Base-by-base conservation (phyloP, 2,797 vertebrate species). In the Lycodopsis pacificus region DNA sequence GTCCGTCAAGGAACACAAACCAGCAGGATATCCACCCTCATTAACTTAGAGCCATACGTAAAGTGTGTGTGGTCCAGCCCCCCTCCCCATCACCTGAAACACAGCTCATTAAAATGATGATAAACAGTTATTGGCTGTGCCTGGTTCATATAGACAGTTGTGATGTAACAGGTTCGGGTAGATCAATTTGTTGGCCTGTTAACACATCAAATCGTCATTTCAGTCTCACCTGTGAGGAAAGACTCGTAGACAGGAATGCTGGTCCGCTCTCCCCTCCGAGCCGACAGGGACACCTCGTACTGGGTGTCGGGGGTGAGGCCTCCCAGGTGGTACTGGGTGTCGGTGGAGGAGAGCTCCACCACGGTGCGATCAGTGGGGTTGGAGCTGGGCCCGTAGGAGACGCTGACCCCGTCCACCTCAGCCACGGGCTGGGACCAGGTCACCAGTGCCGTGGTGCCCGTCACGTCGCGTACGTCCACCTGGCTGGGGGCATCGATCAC, bases 351-450 rank as follows among this genome's bases (percentile, higher is more conserved):
- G 79, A 99, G 95, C 9, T 97, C 94, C 0, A 99, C 91, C 51
- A 94, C 93, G 1, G 91, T 96, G 71, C 93, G 96, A 85, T 97
- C 96, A 0, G 93, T 90, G 0, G 96, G 96, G 51, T 92, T 79
- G 0, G 93, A 91, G 85, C 94, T 96, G 57, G 96, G 96, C 34
- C 97, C 96, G 0, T 96, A 99, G 0, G 95, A 96, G 71, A 99
- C 80, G 13, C 94, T 97, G 3, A 99, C 76, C 1, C 94, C 89
- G 0, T 99, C 97, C 0, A 99, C 96, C 58, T 95, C 91, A 10
- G 98, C 97, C 80, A 97, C 88, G 1, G 98, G 97, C 79, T 97
- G 97, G 87, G 95, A 95, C 98, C 98, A 99, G 0, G 97, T 98
- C 89, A 99, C 93, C 58, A 99, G 94, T 0, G 97, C 98, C 0